Evolutionary conservation across 1,140 invertebrate species (phyloP).

Genomic region (Whitmania pigra): DNA sequence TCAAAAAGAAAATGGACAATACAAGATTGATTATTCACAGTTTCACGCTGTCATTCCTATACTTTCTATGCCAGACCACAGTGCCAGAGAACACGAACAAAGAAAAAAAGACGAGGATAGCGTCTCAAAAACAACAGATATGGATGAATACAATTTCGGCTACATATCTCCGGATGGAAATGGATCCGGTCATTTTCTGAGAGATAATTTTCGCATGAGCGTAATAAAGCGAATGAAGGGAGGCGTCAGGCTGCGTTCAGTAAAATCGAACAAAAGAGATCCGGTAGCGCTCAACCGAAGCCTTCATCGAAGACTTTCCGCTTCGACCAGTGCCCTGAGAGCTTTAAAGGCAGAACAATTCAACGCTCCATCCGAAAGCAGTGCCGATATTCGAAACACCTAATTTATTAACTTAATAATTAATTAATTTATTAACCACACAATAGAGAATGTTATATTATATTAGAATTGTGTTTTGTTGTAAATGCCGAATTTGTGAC

Average conservation of each 20-base stretch:
- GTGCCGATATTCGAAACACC: no score
- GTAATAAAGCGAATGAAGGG: slow-evolving; percentile 8
- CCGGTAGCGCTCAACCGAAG: background rate
- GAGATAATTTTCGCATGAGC: slow-evolving; percentile 1
- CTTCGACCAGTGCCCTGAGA: slow-evolving; percentile 12
- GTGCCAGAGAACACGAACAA: slow-evolving; percentile 11
- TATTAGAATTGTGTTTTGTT: no score
- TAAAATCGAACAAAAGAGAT: slow-evolving; percentile 7
- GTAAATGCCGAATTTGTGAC: no score
- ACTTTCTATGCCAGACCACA: slow-evolving; percentile 17
- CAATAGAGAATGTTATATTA: no score
- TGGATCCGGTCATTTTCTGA: background rate
- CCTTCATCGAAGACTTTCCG: slow-evolving; percentile 2
- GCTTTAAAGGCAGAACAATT: background rate
- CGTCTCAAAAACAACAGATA: slow-evolving; percentile 13
- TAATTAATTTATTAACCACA: no score
- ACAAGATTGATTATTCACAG: slow-evolving; percentile 76
- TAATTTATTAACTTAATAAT: no score
- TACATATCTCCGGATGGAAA: slow-evolving; percentile 9
- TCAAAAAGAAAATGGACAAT: slow-evolving; percentile 71
- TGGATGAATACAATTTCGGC: slow-evolving; percentile 10
- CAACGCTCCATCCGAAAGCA: no score
- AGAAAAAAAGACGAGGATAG: background rate
- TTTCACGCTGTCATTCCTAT: slow-evolving; percentile 57
- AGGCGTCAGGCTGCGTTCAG: background rate